Evolutionary conservation across 2,888 invertebrate species (phyloP), one percentile per base, ranked within the genome.

Genomic region (Catonia carolina): DNA sequence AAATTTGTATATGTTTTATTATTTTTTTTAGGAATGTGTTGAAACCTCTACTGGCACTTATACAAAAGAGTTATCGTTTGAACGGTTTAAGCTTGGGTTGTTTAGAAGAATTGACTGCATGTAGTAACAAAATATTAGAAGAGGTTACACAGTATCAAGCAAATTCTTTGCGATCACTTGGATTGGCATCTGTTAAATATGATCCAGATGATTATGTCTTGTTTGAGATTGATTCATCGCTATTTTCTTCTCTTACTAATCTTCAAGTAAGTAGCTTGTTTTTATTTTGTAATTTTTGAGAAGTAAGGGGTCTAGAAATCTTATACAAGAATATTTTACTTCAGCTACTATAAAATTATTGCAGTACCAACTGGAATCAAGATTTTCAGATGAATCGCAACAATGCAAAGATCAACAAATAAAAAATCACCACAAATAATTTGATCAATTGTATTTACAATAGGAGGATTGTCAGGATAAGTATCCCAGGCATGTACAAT

Each of bases 131-230:
- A 35, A 69, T 79, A 54, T 64, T 80, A 31, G 68, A 72, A 35
- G 67, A 72, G 4, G 69, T 80, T 36, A 71, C 69, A 39, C 66
- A 69, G 39, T 70, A 73, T 64, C 78, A 79, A 54, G 69, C 82
- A 47, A 75, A 77, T 63, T 77, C 79, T 58, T 69, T 87, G 49
- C 75, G 78, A 58, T 76, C 79, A 61, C 74, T 87, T 41, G 83
- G 85, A 65, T 72, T 87, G 64, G 84, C 85, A 62, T 84, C 85
- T 51, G 79, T 87, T 27, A 86, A 86, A 71, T 83, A 83, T 69
- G 83, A 85, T 74, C 83, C 85, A 56, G 79, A 81, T 66, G 77
- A 79, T 67, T 85, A 85, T 72, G 76, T 78, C 51, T 72, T 78
- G 48, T 70, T 76, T 27, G 74, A 78, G 63, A 74, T 84, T 59